A percentile compares a stretch with the other conserved stretches of the same genome.
phyloP scores from a whole-genome alignment of 2,888 invertebrate species.

The Microdon myrmicae region DNA sequence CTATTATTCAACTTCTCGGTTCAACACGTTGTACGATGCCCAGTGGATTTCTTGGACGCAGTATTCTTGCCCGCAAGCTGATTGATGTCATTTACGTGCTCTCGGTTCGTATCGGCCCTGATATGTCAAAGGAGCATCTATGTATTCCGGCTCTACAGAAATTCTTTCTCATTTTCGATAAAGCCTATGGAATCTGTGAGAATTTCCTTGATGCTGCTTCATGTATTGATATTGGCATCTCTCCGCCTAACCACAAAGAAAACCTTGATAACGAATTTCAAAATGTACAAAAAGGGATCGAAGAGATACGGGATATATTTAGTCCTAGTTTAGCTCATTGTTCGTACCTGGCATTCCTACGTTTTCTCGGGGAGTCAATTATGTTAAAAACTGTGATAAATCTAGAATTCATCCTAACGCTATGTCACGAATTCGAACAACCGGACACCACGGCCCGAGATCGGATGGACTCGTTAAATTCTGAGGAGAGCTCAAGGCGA shows the following conservation, averaged over 20 bases:
- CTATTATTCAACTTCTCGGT: conserved; percentile 82
- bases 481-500: conserved; percentile 24
- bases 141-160: conserved; percentile 77
- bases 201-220: conserved; percentile 59
- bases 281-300: conserved; percentile 69
- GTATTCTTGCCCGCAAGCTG: conserved; percentile 82
- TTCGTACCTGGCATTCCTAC: conserved; percentile 80
- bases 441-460: conserved; percentile 61
- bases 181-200: conserved; percentile 67
- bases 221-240: conserved; percentile 53
- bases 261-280: conserved; percentile 53
- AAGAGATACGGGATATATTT: conserved; percentile 85
- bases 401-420: conserved; percentile 77
- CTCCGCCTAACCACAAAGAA: conserved; percentile 51
- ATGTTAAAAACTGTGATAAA: conserved; percentile 81
- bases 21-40: conserved; percentile 85
- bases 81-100: conserved; percentile 84
- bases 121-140: conserved; percentile 80
- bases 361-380: conserved; percentile 76
- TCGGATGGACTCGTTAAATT: conserved; percentile 27
- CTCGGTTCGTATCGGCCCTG: conserved; percentile 79
- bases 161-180: conserved; percentile 85
- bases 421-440: conserved; percentile 81
- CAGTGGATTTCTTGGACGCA: conserved; percentile 79
- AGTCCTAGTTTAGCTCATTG: conserved; percentile 85